phyloP scores from a whole-genome alignment of 2,888 invertebrate genomes.

The Zygothrica quintamaculata region DNA sequence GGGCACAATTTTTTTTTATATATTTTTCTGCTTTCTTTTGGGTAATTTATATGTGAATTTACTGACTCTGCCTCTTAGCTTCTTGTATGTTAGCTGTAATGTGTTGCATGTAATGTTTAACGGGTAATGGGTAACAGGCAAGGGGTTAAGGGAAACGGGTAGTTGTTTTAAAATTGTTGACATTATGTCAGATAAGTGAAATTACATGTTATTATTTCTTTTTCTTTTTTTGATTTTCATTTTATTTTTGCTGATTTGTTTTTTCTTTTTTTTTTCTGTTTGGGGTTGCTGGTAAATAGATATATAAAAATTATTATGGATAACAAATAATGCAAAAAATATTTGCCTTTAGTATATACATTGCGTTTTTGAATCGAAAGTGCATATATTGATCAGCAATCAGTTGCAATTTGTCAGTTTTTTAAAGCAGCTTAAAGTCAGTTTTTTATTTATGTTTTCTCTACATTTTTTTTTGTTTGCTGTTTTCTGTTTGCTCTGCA shows the following conservation, averaged over 20 bases:
- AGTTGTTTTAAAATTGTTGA: slow-evolving; percentile 66
- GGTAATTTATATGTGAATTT: slow-evolving; percentile 79
- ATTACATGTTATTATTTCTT: slow-evolving; percentile 74
- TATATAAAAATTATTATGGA: slow-evolving; percentile 17
- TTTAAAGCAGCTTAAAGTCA: too few relatives aligned
- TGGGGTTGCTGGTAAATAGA: neutral
- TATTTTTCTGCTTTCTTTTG: slow-evolving; percentile 28
- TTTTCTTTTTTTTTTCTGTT: too few relatives aligned
- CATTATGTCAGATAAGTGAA: slow-evolving; percentile 79
- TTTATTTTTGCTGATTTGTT: neutral
- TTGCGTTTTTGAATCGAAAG: too few relatives aligned
- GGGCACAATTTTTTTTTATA: slow-evolving; percentile 53
- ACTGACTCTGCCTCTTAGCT: slow-evolving; percentile 36
- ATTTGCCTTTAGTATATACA: too few relatives aligned
- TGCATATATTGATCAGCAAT: too few relatives aligned
- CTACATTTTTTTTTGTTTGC: too few relatives aligned
- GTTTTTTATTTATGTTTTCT: too few relatives aligned
- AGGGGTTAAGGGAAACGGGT: too few relatives aligned
- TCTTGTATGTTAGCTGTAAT: too few relatives aligned
- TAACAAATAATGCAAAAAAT: slow-evolving; percentile 22
- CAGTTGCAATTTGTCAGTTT: too few relatives aligned
- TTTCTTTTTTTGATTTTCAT: slow-evolving; percentile 22
- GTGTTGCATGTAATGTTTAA: slow-evolving; percentile 41
- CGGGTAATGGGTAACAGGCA: slow-evolving; percentile 49
- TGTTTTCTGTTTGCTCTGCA: too few relatives aligned